These are phyloP conservation scores for Zaprionus nigranus DNA, from an alignment of 1,140 invertebrate species.

Conservation along the genomic window DNA sequence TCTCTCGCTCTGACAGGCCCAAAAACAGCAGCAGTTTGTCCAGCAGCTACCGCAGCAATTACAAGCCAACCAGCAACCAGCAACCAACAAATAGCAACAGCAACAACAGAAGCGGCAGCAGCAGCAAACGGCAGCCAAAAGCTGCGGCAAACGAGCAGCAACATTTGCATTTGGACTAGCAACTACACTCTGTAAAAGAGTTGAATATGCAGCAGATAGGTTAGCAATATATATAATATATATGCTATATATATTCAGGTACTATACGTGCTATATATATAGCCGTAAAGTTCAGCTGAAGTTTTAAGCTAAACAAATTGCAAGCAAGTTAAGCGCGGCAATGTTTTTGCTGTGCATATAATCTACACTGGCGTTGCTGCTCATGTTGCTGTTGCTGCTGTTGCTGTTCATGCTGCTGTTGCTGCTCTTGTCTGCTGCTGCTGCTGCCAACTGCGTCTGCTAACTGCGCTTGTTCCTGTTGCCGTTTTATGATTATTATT, in stretches of 20 bases:
- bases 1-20: constrained; percentile 28
- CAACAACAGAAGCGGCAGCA: background rate
- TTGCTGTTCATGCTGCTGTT: background rate
- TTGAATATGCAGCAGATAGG: background rate
- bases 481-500: constrained; percentile 73
- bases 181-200: background rate
- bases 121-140: constrained; percentile 1
- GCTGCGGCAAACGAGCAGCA: background rate
- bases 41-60: constrained; percentile 40
- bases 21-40: constrained; percentile 32
- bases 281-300: too few relatives aligned
- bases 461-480: constrained; percentile 40
- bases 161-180: constrained; percentile 7
- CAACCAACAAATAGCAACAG: constrained; percentile 1
- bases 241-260: too few relatives aligned
- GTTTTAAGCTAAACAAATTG: too few relatives aligned
- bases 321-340: too few relatives aligned
- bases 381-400: background rate
- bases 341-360: too few relatives aligned
- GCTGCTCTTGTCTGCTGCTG: background rate
- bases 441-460: constrained; percentile 23
- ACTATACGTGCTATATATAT: too few relatives aligned
- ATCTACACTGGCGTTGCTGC: too few relatives aligned
- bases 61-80: constrained; percentile 29
- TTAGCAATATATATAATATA: background rate